These are phyloP conservation scores for Euzophera pinguis DNA, from an alignment of 2,888 invertebrate genomes.

Conservation along the genomic window DNA sequence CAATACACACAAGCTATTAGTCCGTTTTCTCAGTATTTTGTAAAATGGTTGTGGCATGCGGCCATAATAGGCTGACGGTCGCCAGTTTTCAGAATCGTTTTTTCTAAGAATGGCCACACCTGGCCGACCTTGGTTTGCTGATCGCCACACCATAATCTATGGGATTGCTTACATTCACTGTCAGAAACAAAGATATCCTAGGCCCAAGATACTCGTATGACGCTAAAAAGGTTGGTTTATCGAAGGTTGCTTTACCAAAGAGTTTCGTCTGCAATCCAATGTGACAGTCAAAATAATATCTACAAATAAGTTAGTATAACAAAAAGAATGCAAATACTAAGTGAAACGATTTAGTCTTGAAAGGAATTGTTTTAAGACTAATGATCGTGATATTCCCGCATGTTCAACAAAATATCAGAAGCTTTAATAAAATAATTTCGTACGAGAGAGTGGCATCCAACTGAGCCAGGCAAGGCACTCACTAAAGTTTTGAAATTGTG, in stretches of 20 bases:
- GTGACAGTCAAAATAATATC: no score
- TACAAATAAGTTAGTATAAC: no score
- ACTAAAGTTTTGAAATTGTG: neutral
- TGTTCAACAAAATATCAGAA: neutral
- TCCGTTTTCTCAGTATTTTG: neutral
- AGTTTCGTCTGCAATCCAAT: no score
- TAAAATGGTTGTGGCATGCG: neutral
- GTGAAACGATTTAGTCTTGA: no score
- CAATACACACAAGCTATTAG: neutral
- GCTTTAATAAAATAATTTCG: neutral
- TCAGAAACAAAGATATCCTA: no score
- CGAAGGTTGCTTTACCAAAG: no score
- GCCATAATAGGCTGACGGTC: neutral
- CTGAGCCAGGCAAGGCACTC: neutral
- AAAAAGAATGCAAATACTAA: no score
- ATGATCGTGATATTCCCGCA: no score
- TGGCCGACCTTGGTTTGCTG: neutral
- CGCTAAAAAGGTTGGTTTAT: no score
- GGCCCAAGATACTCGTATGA: no score
- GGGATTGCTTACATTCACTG: neutral
- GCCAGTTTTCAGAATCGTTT: neutral
- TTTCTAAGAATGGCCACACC: slow-evolving; percentile 5
- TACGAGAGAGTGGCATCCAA: neutral
- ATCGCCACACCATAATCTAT: neutral
- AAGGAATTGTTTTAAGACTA: no score